Conservation (phyloP, 2,888 invertebrate species). For the Rotaria magnacalcarata region DNA sequence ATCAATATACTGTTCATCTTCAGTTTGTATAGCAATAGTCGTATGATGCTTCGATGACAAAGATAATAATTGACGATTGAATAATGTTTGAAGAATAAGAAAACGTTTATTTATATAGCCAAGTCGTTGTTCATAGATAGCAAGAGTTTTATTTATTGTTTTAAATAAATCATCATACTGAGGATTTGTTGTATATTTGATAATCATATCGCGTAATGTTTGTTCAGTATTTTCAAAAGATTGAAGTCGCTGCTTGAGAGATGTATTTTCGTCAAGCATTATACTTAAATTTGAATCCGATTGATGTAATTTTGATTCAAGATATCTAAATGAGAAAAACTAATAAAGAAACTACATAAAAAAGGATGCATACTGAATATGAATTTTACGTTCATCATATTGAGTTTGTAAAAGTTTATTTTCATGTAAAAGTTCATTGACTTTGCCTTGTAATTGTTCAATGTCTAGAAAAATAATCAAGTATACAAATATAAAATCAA, state of each 20-base stretch:
- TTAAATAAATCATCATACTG: constrained; percentile 20
- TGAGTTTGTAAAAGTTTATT: constrained; percentile 32
- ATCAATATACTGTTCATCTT: constrained; percentile 36
- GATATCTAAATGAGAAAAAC: not conserved
- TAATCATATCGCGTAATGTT: not conserved
- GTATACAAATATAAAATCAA: too few relatives aligned
- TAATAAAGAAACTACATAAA: not conserved
- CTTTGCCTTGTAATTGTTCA: constrained; percentile 28
- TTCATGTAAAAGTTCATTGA: constrained; percentile 23
- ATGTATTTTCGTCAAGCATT: not conserved
- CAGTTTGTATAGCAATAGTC: not conserved
- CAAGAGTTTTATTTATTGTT: constrained; percentile 7
- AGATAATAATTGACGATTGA: constrained; percentile 15
- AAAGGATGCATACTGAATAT: not conserved
- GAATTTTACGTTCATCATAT: constrained; percentile 34
- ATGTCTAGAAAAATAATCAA: not conserved
- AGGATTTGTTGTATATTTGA: not conserved
- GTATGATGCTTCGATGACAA: not conserved
- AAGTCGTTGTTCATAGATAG: constrained; percentile 22
- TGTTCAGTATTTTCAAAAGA: not conserved
- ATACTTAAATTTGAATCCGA: not conserved
- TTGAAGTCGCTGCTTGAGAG: not conserved
- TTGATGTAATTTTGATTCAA: constrained; percentile 36
- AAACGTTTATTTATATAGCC: constrained; percentile 34
- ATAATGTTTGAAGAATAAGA: constrained; percentile 25